Base-by-base conservation (phyloP, 2,113 vertebrate species). In the Pedionomus torquatus region DNA sequence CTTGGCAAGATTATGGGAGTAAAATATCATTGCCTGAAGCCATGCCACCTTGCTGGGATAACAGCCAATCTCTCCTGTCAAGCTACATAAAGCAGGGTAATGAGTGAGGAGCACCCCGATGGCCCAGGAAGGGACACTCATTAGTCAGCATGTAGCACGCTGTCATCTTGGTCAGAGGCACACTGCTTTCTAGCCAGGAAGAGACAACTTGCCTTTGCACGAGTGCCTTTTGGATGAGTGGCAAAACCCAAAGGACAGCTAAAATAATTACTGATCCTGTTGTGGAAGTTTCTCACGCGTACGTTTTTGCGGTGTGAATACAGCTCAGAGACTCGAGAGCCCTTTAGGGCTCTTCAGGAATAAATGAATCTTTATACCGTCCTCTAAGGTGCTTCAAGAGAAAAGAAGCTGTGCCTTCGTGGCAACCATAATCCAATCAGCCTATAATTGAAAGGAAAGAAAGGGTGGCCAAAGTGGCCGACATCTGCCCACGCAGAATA, bases 1-100 rank as follows among this genome's bases (percentile, higher is more conserved):
- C 52, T 41, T 87, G 96, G 97, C 90, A 78, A 51, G 48, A 54
- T 16, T 5, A 64, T 48, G 39, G 3, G 51, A 81, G 66, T 31
- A 20, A 81, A 92, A 86, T 25, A 33, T 11, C 75, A 30, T 4
- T 1, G 6, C 79, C 86, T 79, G 88, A 88, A 79, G 88, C 76
- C 24, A 31, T 30, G 76, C 82, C 92, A 93, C 90, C 78, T 86
- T 66, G 66, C 90, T 95, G 92, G 93, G 90, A 57, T 52, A 83
- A 58, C 49, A 58, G 83, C 71, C 83, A 83, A 44, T 54, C 66
- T 75, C 83, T 90, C 72, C 60, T 7, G 64, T 71, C 91, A 78
- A 88, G 92, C 84, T 76, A 69, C 93, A 93, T 84, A 61, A 89
- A 78, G 1, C 4, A 0, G 44, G 57, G 24, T 44, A 61, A 93